A percentile compares a stretch with the other conserved stretches of the same genome.
phyloP scores from a whole-genome alignment of 2,113 vertebrate genomes.

The Gnathonemus longibarbis region DNA sequence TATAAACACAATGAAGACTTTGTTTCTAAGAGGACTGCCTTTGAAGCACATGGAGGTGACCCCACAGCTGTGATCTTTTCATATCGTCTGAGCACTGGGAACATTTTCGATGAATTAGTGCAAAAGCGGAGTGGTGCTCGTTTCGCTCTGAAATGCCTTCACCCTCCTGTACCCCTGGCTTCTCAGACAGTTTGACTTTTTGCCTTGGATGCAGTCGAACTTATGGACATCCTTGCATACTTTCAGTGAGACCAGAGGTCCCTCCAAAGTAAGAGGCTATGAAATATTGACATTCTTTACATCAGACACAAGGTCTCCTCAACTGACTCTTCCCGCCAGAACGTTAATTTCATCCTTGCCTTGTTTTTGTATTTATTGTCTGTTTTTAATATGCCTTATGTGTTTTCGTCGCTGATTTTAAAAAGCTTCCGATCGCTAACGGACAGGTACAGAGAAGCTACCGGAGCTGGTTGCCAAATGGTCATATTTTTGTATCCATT shows the following conservation, averaged over 20 bases:
- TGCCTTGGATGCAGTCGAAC: neutral
- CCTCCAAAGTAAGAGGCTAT: neutral
- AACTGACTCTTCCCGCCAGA: conserved; percentile 21
- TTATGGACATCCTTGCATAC: neutral
- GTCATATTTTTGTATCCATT: conserved; percentile 3
- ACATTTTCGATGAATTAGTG: conserved; percentile 51
- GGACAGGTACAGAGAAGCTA: conserved; percentile 51
- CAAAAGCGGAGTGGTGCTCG: conserved; percentile 25
- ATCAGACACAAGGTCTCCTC: conserved; percentile 8
- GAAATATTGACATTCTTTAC: conserved; percentile 1
- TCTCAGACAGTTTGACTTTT: neutral
- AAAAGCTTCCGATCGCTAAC: conserved; percentile 54
- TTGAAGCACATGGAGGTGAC: conserved; percentile 45
- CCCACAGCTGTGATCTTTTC: conserved; percentile 42
- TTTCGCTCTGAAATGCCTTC: neutral
- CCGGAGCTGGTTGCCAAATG: conserved; percentile 72
- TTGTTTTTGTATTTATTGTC: conserved; percentile 69
- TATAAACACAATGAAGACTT: conserved; percentile 46
- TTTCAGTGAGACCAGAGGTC: neutral
- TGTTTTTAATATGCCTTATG: conserved; percentile 54
- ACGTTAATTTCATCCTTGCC: conserved; percentile 53
- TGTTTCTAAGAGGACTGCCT: neutral
- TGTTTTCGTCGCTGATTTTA: conserved; percentile 42
- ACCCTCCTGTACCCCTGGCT: conserved; percentile 22
- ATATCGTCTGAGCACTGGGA: conserved; percentile 82